phyloP scores from a whole-genome alignment of 1,140 invertebrate species.

The Mya arenaria region DNA sequence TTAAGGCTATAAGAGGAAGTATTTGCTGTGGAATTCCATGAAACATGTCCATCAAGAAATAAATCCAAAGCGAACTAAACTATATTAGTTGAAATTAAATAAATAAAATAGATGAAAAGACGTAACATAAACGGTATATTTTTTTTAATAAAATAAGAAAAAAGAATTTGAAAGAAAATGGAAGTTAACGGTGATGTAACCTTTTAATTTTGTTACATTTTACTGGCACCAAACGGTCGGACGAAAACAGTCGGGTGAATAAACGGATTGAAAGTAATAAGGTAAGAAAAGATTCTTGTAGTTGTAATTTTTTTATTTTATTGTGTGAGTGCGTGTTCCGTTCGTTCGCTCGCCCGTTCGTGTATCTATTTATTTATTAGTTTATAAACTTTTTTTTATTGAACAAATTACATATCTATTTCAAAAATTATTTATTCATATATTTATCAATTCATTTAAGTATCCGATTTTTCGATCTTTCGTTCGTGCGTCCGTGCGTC shows the following conservation, averaged over 20 bases:
- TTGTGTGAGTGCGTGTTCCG: background rate
- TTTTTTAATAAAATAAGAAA: too few relatives aligned
- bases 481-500: background rate
- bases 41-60: background rate
- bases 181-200: too few relatives aligned
- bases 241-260: background rate
- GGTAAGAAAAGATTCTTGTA: conserved; percentile 27
- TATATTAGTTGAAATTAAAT: background rate
- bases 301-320: conserved; percentile 10
- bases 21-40: background rate
- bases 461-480: conserved; percentile 1
- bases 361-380: background rate
- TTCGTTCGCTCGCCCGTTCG: too few relatives aligned
- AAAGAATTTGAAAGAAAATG: too few relatives aligned
- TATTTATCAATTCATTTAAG: too few relatives aligned
- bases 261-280: conserved; percentile 3
- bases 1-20: background rate
- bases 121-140: too few relatives aligned
- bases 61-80: background rate
- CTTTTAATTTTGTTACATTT: too few relatives aligned
- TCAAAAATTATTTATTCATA: background rate
- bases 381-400: background rate
- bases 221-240: background rate
- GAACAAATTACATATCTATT: background rate
- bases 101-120: background rate